Evolutionary conservation across 2,888 invertebrate species (phyloP).

Genomic region (Pachymerium ferrugineum): DNA sequence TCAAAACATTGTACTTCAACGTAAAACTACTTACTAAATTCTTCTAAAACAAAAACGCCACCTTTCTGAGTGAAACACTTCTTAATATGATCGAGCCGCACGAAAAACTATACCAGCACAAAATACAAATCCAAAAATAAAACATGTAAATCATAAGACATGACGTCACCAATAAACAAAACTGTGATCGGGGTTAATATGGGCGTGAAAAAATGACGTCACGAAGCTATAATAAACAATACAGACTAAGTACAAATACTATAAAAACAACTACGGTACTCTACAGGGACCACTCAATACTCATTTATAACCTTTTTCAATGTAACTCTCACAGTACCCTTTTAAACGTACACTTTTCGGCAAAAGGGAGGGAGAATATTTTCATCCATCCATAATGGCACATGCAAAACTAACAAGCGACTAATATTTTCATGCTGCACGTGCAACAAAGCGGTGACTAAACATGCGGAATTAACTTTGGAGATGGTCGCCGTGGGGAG

Average conservation of each 20-base stretch:
- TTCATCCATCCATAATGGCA: background rate
- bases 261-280: background rate
- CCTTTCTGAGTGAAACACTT: conserved; percentile 99
- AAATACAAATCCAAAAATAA: conserved; percentile 37
- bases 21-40: conserved; percentile 82
- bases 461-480: conserved; percentile 52
- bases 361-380: too few species aligned
- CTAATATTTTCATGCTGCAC: background rate
- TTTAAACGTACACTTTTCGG: background rate
- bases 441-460: conserved; percentile 17
- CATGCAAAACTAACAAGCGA: background rate
- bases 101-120: conserved; percentile 92
- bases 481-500: conserved; percentile 52
- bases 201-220: conserved; percentile 15
- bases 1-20: background rate
- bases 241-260: conserved; percentile 20
- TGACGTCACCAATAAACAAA: background rate
- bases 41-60: conserved; percentile 97
- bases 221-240: background rate
- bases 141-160: background rate
- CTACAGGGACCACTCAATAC: background rate
- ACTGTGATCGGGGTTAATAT: background rate
- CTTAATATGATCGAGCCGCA: conserved; percentile 96
- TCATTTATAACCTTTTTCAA: background rate
- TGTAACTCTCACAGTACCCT: background rate